phyloP scores from a whole-genome alignment of 2,113 vertebrate species.

The Procavia capensis region DNA sequence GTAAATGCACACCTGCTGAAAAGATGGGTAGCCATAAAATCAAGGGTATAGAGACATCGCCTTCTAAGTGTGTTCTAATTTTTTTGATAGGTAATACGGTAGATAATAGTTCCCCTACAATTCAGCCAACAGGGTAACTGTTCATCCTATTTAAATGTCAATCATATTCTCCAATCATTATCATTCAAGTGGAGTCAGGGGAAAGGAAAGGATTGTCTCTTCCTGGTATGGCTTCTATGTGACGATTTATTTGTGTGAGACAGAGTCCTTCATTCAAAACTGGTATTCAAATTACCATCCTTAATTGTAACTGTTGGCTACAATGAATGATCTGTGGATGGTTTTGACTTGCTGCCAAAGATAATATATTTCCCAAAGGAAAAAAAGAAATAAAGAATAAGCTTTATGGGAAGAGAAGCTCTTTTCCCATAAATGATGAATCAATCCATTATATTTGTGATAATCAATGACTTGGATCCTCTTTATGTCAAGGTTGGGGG shows the following conservation, averaged over 20 bases:
- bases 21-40: not conserved
- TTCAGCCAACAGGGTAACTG: conserved; percentile 51
- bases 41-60: not conserved
- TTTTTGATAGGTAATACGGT: conserved; percentile 6
- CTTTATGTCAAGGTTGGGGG: conserved; percentile 82
- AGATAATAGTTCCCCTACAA: conserved; percentile 33
- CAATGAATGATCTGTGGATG: conserved; percentile 84
- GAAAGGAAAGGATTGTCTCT: conserved; percentile 38
- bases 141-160: conserved; percentile 45
- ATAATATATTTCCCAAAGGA: conserved; percentile 82
- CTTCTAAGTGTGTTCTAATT: not conserved
- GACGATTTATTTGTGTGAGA: conserved; percentile 75
- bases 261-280: conserved; percentile 76
- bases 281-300: conserved; percentile 72
- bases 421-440: conserved; percentile 91
- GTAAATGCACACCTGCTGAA: not conserved
- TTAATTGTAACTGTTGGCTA: conserved; percentile 81
- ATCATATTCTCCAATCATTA: not conserved
- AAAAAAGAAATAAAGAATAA: conserved; percentile 43
- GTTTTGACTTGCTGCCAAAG: conserved; percentile 87
- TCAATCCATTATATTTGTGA: conserved; percentile 89
- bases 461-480: conserved; percentile 89
- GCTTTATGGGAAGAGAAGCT: conserved; percentile 88
- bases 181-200: not conserved
- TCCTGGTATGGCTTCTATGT: conserved; percentile 39